Evolutionary conservation across 2,888 invertebrate genomes (phyloP).

Genomic region (Pristionchus arcanus): DNA sequence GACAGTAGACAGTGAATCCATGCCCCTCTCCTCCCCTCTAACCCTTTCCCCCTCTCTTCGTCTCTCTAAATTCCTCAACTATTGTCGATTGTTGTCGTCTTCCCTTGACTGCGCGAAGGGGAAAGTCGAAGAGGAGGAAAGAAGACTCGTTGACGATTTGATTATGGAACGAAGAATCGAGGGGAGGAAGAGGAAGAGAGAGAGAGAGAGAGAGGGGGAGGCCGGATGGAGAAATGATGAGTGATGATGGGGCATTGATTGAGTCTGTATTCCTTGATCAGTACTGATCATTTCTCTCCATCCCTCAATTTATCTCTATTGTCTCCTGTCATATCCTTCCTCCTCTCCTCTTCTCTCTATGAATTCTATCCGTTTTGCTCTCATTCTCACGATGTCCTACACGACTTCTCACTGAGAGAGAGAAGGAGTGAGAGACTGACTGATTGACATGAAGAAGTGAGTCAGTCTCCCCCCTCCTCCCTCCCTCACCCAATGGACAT

Average conservation of each 20-base stretch:
- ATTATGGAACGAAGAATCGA: conserved; percentile 49
- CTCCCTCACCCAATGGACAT: neutral
- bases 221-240: conserved; percentile 5
- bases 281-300: neutral
- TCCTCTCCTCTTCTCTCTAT: neutral
- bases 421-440: conserved; percentile 42
- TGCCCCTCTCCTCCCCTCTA: neutral
- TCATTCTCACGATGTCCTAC: conserved; percentile 51
- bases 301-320: neutral
- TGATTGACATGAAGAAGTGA: conserved; percentile 49
- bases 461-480: neutral
- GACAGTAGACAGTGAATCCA: neutral
- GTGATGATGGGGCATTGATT: neutral
- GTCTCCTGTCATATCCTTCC: neutral
- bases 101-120: neutral
- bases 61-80: conserved; percentile 53
- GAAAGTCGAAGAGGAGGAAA: conserved; percentile 32
- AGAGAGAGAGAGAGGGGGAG: conserved; percentile 5
- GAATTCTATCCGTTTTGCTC: conserved; percentile 31
- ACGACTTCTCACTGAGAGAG: conserved; percentile 27
- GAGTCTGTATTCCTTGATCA: neutral
- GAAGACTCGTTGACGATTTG: conserved; percentile 54
- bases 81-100: conserved; percentile 51
- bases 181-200: neutral
- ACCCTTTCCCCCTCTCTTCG: neutral